Evolutionary conservation across 2,797 vertebrate species (phyloP), one percentile per base, ranked within the genome.

Genomic region (Microhierax caerulescens): DNA sequence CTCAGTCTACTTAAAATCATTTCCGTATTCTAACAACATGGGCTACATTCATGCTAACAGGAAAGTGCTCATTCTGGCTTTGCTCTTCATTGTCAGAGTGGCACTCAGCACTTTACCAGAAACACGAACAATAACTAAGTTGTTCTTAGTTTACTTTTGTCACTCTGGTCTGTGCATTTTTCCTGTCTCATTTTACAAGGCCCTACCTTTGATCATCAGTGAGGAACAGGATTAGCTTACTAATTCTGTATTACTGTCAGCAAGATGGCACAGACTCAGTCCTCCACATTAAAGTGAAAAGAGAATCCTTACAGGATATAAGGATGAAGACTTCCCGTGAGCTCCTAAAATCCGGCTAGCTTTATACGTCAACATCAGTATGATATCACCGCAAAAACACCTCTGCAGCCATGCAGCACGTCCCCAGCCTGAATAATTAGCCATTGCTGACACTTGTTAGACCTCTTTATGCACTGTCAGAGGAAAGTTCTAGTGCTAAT

Each of bases 141-240:
- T 98, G 98, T 97, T 98, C 98, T 98, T 96, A 96, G 98, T 98
- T 98, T 98, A 98, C 98, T 98, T 98, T 98, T 97, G 97, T 96
- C 97, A 96, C 97, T 97, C 98, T 97, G 97, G 63, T 95, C 75
- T 16, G 34, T 13, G 82, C 70, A 36, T 88, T 95, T 89, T 93
- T 69, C 68, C 51, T 83, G 90, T 84, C 86, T 59, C 63, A 50
- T 84, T 69, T 95, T 69, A 85, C 54, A 91, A 88, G 89, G 69
- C 76, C 73, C 74, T 92, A 90, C 83, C 90, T 95, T 96, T 97
- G 85, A 90, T 95, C 82, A 93, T 50, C 69, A 64, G 79, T 68
- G 75, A 91, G 81, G 75, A 95, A 83, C 63, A 64, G 85, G 75
- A 97, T 97, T 93, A 94, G 23, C 0, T 83, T 81, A 61, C 68